Evolutionary conservation across 1,140 invertebrate genomes (phyloP), one percentile per base, ranked within the genome.

Genomic region (Diorhabda carinulata): DNA sequence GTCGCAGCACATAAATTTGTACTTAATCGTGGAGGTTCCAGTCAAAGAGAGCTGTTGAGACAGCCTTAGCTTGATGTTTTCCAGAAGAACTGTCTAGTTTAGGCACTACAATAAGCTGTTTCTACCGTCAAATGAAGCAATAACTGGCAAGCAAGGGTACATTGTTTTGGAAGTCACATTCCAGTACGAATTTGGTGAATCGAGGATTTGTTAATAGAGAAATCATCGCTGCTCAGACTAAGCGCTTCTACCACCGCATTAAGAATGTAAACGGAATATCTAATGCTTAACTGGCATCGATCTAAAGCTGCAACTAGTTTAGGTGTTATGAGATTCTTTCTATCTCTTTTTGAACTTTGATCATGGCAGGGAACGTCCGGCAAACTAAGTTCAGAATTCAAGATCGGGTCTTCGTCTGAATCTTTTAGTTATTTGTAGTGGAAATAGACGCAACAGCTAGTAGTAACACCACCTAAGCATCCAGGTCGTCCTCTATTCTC

Each of bases 11-110:
- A 73, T 40, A 57, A 70, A 25, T 72, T 68, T 74, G 71, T 61
- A 70, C 60, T 70, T 69, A 66, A 47, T 74, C 64, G 7, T 68
- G 5, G 2, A 74, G 66, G 60, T 72, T 68, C 71, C 69, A 74
- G 45, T 73, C 58, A 25, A 25, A 25, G 25, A 25, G 25, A 25
- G 25, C 25, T 25, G 25, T 25, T 25, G 25, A 25, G 25, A 25
- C 25, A 25, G 25, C 25, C 2, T 25, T 25, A 25, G 25, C 25
- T 25, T 25, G 25, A 25, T 25, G 25, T 25, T 25, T 25, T 25
- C 25, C 25, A 25, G 25, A 25, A 25, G 25, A 25, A 25, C 25
- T 25, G 68, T 25, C 7, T 5, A 74, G 60, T 8, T 61, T 67
- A 45, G 57, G 66, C 25, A n/a, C 68, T 45, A 72, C 60, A 67